Base-by-base conservation (phyloP, 2,113 vertebrate genomes). In the Ploceus nigricollis region DNA sequence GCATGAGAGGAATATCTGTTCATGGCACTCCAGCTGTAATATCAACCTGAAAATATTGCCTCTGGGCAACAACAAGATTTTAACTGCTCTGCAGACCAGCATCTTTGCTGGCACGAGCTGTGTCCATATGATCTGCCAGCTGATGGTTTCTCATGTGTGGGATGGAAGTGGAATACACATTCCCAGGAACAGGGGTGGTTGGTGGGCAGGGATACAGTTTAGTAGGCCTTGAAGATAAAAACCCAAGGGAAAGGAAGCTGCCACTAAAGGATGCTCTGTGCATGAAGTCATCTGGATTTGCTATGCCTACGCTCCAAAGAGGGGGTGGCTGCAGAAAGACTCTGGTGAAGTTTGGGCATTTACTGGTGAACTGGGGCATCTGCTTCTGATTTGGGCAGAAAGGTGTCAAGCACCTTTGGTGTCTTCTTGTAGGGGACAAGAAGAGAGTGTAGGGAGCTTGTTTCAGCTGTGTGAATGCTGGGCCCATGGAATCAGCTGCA, bases 301-400 rank as follows among this genome's bases (percentile, higher is more conserved):
- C 47, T 61, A 1, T 66, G 28, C 31, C 31, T 25, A 1, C 0
- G 0, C 44, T 39, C 53, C 31, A 64, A n/a, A 68, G 28, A 66
- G 7, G 66, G 16, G 5, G 44, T 50, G 40, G 19, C 28, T 39
- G 24, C 24, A 56, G 64, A 28, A 87, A 53, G 71, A 21, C 0
- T 48, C 56, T 45, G 48, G 14, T 6, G 2, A 66, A 48, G 8
- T 78, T 73, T 51, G 45, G 24, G 12, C 42, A 61, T 57, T n/a
- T 57, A 2, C 27, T 81, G 45, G 14, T 37, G 22, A 47, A 25
- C 31, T 65, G 63, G 31, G n/a, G 20, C 40, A 44, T 39, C 39
- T 83, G 0, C 27, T 82, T 83, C 14, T 68, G 20, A 13, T 31
- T 47, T 73, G 50, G 53, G 11, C 51, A 85, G 48, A n/a, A 86